Evolutionary conservation across 2,888 invertebrate species (phyloP).

Genomic region (Physocephala rufipes): DNA sequence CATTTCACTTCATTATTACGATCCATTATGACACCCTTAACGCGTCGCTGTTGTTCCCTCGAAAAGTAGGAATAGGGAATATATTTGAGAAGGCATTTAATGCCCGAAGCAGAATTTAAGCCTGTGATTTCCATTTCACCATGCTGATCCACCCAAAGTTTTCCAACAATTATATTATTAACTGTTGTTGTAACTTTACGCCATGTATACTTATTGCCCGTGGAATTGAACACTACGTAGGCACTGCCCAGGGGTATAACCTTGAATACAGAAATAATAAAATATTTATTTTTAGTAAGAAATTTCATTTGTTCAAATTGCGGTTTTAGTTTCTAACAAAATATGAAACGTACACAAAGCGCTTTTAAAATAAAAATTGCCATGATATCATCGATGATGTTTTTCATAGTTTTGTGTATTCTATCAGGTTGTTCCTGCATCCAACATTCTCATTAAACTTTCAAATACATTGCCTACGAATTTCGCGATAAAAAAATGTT

Average conservation of each 20-base stretch:
- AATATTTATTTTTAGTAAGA: not conserved
- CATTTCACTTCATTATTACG: conserved; percentile 77
- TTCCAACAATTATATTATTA: conserved; percentile 99
- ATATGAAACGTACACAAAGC: no score
- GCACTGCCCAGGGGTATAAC: conserved; percentile 80
- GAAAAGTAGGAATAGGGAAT: conserved; percentile 99
- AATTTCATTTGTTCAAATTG: not conserved
- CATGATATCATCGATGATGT: no score
- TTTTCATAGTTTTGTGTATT: no score
- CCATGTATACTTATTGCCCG: conserved; percentile 94
- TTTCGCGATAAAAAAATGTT: not conserved
- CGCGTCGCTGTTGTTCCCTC: conserved; percentile 91
- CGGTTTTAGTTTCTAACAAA: no score
- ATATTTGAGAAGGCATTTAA: conserved; percentile 96
- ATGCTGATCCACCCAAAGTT: conserved; percentile 99
- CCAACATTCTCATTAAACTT: not conserved
- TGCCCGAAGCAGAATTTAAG: conserved; percentile 85
- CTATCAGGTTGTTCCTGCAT: not conserved
- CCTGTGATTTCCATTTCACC: conserved; percentile 98
- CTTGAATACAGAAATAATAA: conserved; percentile 66
- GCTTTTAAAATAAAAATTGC: no score
- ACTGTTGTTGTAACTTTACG: conserved; percentile 98
- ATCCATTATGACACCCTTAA: conserved; percentile 83
- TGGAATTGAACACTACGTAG: conserved; percentile 72
- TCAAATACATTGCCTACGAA: not conserved